Conservation (phyloP, 2,888 invertebrate genomes). For the Operophtera brumata region DNA sequence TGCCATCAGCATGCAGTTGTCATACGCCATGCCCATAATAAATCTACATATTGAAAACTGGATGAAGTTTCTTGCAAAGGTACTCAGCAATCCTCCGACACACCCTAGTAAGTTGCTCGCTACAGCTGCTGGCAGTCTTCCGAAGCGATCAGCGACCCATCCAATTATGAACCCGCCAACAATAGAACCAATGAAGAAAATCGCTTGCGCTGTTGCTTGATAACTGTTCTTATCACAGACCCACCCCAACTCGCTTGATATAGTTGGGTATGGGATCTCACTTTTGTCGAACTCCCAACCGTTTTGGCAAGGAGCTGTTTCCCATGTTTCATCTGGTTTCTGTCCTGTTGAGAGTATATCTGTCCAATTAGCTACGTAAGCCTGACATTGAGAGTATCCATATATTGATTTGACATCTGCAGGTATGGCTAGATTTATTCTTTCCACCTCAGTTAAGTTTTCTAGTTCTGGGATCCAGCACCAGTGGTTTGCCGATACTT, state of each 20-base stretch:
- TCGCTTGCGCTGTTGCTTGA: conserved; percentile 59
- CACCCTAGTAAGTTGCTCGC: conserved; percentile 51
- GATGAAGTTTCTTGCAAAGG: conserved; percentile 46
- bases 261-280: conserved; percentile 61
- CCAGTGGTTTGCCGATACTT: conserved; percentile 45
- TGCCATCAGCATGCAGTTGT: conserved; percentile 58
- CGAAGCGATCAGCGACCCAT: conserved; percentile 57
- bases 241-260: conserved; percentile 59
- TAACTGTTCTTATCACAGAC: conserved; percentile 59
- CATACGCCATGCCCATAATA: conserved; percentile 58
- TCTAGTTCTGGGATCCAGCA: conserved; percentile 46
- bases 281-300: conserved; percentile 62
- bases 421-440: conserved; percentile 41
- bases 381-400: conserved; percentile 53
- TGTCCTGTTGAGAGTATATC: conserved; percentile 42
- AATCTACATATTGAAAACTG: conserved; percentile 54
- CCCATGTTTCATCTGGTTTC: conserved; percentile 47
- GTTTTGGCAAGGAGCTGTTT: conserved; percentile 46
- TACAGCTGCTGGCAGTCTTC: conserved; percentile 54
- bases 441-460: conserved; percentile 38
- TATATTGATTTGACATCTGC: conserved; percentile 39
- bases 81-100: conserved; percentile 49
- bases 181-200: conserved; percentile 58
- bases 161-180: conserved; percentile 55
- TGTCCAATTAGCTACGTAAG: conserved; percentile 55